Percentiles rank a stretch among this genome's conserved stretches.
Conservation (phyloP, 2,113 vertebrate species). For the Muscicapa adusta region DNA sequence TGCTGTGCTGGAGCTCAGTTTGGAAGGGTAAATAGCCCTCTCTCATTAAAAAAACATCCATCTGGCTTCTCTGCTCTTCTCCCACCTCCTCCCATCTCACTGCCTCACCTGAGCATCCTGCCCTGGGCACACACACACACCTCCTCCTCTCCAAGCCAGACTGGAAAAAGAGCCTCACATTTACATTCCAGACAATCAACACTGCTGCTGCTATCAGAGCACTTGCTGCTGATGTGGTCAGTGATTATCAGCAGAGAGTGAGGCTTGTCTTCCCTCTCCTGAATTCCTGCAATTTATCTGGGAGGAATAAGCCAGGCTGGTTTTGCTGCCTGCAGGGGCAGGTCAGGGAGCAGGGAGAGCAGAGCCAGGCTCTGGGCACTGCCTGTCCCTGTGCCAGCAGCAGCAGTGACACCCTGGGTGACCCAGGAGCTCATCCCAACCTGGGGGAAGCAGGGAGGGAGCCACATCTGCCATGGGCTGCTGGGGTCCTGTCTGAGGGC, state of each 20-base stretch:
- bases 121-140: not conserved
- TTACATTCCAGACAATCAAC: not conserved
- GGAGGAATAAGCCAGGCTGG: not conserved
- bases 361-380: not conserved
- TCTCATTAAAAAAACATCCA: not conserved
- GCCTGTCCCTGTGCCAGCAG: not conserved
- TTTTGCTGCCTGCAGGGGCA: not conserved
- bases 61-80: not conserved
- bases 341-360: not conserved
- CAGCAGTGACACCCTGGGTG: not conserved
- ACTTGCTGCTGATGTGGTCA: not conserved
- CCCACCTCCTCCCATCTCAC: not conserved
- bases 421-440: not conserved
- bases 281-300: not conserved
- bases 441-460: not conserved
- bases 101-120: not conserved
- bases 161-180: accelerated
- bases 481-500: not conserved
- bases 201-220: not conserved
- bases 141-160: not conserved
- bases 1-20: not conserved
- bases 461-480: not conserved
- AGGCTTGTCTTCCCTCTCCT: not conserved
- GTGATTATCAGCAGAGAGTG: not conserved
- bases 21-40: not conserved